Evolutionary conservation across 2,888 invertebrate species (phyloP).

Genomic region (Biston stratarius): DNA sequence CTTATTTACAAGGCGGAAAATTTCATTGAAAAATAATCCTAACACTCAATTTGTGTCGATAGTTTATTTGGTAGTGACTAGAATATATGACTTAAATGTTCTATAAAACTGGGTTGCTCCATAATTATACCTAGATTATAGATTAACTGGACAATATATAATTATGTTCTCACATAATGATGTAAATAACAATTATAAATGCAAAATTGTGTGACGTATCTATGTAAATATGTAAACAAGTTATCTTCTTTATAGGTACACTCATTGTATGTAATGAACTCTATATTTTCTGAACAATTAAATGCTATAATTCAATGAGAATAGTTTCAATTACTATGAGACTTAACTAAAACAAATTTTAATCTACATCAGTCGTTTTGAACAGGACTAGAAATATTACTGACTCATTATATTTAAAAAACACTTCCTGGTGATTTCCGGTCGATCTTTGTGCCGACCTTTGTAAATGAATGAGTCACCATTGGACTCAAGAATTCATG

Average conservation of each 20-base stretch:
- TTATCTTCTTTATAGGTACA: constrained; percentile 28
- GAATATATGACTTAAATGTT: constrained; percentile 36
- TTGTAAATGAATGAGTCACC: constrained; percentile 46
- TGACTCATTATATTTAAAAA: constrained; percentile 47
- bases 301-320: constrained; percentile 30
- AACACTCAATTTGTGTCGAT: constrained; percentile 26
- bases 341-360: constrained; percentile 13
- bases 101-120: constrained; percentile 19
- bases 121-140: constrained; percentile 22
- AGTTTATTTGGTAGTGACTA: constrained; percentile 40
- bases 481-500: constrained; percentile 52
- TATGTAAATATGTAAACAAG: constrained; percentile 36
- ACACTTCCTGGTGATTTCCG: constrained; percentile 54
- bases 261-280: constrained; percentile 31
- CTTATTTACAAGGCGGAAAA: constrained; percentile 43
- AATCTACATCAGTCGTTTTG: constrained; percentile 28
- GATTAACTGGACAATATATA: constrained; percentile 33
- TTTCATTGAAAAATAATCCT: constrained; percentile 30
- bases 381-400: constrained; percentile 14
- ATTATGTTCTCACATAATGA: constrained; percentile 30
- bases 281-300: constrained; percentile 34
- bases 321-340: constrained; percentile 29
- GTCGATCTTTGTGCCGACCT: constrained; percentile 44
- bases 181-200: constrained; percentile 32
- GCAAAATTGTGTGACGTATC: constrained; percentile 31